Percentiles rank a stretch among this genome's conserved stretches.
Evolutionary conservation across 2,888 invertebrate genomes (phyloP).

Genomic region (Parnassius orleans): DNA sequence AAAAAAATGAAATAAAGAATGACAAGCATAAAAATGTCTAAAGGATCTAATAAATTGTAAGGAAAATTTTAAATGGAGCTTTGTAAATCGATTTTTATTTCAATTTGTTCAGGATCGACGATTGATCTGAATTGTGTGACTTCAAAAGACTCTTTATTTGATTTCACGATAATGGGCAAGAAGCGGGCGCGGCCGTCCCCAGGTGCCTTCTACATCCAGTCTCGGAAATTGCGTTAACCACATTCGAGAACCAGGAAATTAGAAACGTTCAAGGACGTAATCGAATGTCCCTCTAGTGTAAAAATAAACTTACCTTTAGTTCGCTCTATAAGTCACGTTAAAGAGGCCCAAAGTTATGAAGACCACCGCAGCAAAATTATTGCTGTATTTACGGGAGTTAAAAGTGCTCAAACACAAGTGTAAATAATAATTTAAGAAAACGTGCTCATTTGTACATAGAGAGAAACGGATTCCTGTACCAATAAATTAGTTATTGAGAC

Average conservation of each 20-base stretch:
- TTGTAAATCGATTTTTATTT: slow-evolving; percentile 15
- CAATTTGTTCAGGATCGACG: slow-evolving; percentile 37
- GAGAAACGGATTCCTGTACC: too few relatives aligned
- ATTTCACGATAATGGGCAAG: slow-evolving; percentile 67
- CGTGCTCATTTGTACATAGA: too few relatives aligned
- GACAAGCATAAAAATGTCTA: not conserved
- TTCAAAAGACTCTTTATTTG: slow-evolving; percentile 66
- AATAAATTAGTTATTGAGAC: too few relatives aligned
- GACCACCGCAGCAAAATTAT: too few relatives aligned
- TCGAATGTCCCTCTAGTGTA: slow-evolving; percentile 70
- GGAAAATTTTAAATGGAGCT: slow-evolving; percentile 16
- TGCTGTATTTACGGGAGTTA: too few relatives aligned
- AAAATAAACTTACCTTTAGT: slow-evolving; percentile 63
- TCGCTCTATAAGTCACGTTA: slow-evolving; percentile 28
- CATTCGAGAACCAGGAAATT: slow-evolving; percentile 78
- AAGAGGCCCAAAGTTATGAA: too few relatives aligned
- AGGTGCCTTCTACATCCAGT: slow-evolving; percentile 63
- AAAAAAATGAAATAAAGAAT: too few relatives aligned
- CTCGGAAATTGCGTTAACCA: slow-evolving; percentile 80
- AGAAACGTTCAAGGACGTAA: slow-evolving; percentile 77
- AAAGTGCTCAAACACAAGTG: too few relatives aligned
- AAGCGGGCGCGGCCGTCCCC: slow-evolving; percentile 52
- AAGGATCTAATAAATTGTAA: slow-evolving; percentile 9
- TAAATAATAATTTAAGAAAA: too few relatives aligned
- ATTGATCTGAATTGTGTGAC: slow-evolving; percentile 60